Conservation (phyloP, 2,888 invertebrate species). For the Galeopsomyia nigrocyanea region DNA sequence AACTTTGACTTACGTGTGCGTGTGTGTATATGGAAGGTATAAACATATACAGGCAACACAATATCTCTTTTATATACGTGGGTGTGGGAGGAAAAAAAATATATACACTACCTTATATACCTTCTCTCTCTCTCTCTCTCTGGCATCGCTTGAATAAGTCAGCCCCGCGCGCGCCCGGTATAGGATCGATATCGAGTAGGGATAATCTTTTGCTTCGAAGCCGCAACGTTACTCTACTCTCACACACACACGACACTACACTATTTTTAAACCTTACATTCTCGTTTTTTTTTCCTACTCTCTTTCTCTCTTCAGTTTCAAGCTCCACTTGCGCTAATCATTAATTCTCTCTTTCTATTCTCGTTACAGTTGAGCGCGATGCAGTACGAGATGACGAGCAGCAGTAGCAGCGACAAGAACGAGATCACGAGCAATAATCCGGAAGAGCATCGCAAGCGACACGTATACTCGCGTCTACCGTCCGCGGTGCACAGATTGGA, state of each 20-base stretch:
- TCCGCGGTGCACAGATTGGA: slow-evolving; percentile 54
- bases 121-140: slow-evolving; percentile 15
- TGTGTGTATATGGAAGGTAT: no score
- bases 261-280: not conserved
- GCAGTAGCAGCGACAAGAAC: no score
- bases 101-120: no score
- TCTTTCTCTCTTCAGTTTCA: no score
- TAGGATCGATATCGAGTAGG: slow-evolving; percentile 10
- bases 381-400: slow-evolving; percentile 54
- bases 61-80: no score
- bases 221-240: no score
- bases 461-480: slow-evolving; percentile 53
- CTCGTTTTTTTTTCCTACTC: not conserved
- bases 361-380: slow-evolving; percentile 60
- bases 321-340: no score
- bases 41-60: no score
- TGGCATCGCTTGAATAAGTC: slow-evolving; percentile 37
- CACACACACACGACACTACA: not conserved
- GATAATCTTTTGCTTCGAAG: slow-evolving; percentile 29
- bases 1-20: no score
- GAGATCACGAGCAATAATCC: not conserved
- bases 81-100: no score
- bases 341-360: not conserved
- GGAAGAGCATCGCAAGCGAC: slow-evolving; percentile 51
- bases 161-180: slow-evolving; percentile 16